Percentiles rank a stretch among this genome's conserved stretches.
Evolutionary conservation across 2,113 vertebrate genomes (phyloP).

Genomic region (Myrmecophaga tridactyla): DNA sequence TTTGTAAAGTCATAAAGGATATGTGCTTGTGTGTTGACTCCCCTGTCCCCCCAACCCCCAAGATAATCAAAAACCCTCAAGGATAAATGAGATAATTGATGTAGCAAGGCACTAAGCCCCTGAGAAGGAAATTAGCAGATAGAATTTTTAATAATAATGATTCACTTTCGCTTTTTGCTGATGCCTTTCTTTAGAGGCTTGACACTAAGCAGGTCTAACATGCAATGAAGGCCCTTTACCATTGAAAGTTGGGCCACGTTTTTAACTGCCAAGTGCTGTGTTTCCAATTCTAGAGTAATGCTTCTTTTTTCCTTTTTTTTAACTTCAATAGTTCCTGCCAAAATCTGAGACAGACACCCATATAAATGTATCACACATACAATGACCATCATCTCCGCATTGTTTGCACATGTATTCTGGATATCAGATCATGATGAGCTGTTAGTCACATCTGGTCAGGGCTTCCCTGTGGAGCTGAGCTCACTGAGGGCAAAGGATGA

Average conservation of each 20-base stretch:
- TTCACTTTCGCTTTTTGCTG: background rate
- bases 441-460: background rate
- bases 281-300: conserved; percentile 30
- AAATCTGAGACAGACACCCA: background rate
- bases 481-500: conserved; percentile 78
- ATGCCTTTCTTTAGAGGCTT: conserved; percentile 55
- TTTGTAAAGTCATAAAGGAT: background rate
- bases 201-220: conserved; percentile 53
- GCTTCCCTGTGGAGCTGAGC: conserved; percentile 76
- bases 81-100: background rate
- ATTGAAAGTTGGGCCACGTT: conserved; percentile 30
- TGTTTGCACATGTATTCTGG: background rate
- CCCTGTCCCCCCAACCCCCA: background rate
- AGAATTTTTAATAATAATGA: conserved; percentile 53
- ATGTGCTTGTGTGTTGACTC: background rate
- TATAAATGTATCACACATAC: background rate
- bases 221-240: conserved; percentile 33
- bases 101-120: background rate
- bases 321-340: background rate
- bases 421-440: background rate
- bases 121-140: conserved; percentile 28
- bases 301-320: background rate
- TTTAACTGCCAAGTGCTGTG: conserved; percentile 23
- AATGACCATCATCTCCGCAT: background rate
- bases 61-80: conserved; percentile 9